Conservation (phyloP, 2,113 vertebrate genomes). For the Indri indri region DNA sequence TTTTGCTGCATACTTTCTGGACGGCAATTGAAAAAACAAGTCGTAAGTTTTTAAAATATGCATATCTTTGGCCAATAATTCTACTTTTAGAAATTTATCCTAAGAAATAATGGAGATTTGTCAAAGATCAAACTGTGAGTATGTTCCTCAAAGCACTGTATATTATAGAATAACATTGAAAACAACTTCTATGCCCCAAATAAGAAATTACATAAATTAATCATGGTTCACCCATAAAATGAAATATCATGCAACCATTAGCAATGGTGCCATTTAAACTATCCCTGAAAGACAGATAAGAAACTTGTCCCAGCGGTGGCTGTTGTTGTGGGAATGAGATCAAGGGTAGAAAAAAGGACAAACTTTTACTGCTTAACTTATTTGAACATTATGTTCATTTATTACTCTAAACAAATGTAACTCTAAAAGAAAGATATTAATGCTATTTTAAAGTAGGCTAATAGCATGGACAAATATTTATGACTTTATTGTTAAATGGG, state of each 20-base stretch:
- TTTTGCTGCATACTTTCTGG: background rate
- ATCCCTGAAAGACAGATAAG: background rate
- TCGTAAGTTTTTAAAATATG: background rate
- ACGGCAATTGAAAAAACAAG: background rate
- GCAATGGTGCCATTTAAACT: constrained; percentile 5
- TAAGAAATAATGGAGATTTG: constrained; percentile 25
- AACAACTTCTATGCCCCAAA: background rate
- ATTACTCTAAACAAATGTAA: background rate
- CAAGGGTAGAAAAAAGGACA: background rate
- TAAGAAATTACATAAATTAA: background rate
- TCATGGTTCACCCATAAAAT: background rate
- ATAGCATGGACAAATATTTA: constrained; percentile 1
- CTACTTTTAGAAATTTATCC: background rate
- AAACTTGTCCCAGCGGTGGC: background rate
- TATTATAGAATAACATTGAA: background rate
- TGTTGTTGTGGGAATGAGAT: background rate
- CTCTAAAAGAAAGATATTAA: background rate
- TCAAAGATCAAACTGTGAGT: background rate
- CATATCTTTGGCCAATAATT: background rate
- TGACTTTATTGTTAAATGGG: background rate
- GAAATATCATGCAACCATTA: background rate
- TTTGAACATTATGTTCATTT: background rate
- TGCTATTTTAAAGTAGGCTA: constrained; percentile 29
- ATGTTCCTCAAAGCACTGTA: constrained; percentile 3
- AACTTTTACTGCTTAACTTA: background rate